phyloP scores from a whole-genome alignment of 2,888 invertebrate genomes.

The Ypsolopha sequella region DNA sequence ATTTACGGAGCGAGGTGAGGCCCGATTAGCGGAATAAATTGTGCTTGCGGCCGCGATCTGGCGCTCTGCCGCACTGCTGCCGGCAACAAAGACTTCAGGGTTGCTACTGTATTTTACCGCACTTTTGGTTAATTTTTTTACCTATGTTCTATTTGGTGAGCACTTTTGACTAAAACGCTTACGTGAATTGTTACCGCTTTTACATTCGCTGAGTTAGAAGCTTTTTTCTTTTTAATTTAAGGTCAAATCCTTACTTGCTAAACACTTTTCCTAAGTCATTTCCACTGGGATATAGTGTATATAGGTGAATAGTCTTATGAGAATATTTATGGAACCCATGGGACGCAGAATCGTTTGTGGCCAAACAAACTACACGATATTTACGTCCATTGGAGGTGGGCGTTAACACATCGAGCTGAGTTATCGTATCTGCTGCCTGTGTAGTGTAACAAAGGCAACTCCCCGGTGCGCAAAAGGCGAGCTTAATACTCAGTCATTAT shows the following conservation, averaged over 20 bases:
- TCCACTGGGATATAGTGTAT: no score
- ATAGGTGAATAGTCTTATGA: no score
- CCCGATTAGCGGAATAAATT: conserved; percentile 65
- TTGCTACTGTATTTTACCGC: conserved; percentile 7
- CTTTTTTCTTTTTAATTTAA: no score
- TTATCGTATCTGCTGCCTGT: neutral
- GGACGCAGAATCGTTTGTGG: no score
- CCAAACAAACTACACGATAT: no score
- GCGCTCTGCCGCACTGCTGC: conserved; percentile 48
- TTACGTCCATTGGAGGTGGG: neutral
- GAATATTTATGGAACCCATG: no score
- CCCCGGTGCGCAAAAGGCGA: conserved; percentile 36
- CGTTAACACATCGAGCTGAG: neutral
- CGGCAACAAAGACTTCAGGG: conserved; percentile 22
- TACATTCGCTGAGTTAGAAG: no score
- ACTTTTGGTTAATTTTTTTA: neutral
- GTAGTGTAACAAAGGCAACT: conserved; percentile 42
- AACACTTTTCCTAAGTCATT: no score
- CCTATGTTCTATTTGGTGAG: no score
- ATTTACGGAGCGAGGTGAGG: conserved; percentile 46
- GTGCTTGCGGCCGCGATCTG: conserved; percentile 22
- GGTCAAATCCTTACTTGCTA: no score
- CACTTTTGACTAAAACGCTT: no score
- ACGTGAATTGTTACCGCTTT: no score
- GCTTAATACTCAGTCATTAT: conserved; percentile 64